These are phyloP conservation scores for Drosophila rhopaloa DNA, from an alignment of 1,140 invertebrate species.

Conservation along the genomic window DNA sequence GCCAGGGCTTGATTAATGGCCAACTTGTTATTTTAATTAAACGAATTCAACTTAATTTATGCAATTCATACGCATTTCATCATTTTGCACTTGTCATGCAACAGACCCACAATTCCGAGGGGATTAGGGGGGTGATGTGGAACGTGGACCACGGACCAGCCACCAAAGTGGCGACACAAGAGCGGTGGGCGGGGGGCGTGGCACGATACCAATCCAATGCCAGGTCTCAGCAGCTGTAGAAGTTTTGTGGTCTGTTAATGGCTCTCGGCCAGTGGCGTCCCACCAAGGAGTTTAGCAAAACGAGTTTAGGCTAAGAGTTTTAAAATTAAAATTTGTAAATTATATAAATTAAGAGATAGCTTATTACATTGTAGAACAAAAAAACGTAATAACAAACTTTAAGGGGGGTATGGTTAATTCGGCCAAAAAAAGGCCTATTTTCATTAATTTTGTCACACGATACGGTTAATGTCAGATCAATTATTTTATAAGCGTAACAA, in stretches of 20 bases:
- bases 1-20: conserved; percentile 72
- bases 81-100: conserved; percentile 82
- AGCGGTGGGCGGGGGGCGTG: not conserved
- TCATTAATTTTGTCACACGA: too few species aligned
- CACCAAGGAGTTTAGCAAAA: not conserved
- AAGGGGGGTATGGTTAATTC: not conserved
- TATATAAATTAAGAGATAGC: too few species aligned
- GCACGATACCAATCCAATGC: conserved; percentile 29
- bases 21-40: conserved; percentile 77
- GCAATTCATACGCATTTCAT: conserved; percentile 81
- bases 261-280: conserved; percentile 26
- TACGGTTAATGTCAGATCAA: too few species aligned
- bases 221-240: conserved; percentile 39
- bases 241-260: conserved; percentile 49
- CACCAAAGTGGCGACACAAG: conserved; percentile 14
- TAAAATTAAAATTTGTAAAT: too few species aligned
- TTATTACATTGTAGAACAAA: too few species aligned
- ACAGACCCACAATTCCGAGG: conserved; percentile 35
- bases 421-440: too few species aligned
- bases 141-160: conserved; percentile 38
- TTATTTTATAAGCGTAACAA: too few species aligned
- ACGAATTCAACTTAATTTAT: conserved; percentile 81
- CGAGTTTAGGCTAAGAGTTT: too few species aligned
- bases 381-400: not conserved
- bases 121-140: not conserved